These are phyloP conservation scores for Halcyon chelicuti DNA, from an alignment of 2,797 vertebrate genomes.

Conservation along the genomic window DNA sequence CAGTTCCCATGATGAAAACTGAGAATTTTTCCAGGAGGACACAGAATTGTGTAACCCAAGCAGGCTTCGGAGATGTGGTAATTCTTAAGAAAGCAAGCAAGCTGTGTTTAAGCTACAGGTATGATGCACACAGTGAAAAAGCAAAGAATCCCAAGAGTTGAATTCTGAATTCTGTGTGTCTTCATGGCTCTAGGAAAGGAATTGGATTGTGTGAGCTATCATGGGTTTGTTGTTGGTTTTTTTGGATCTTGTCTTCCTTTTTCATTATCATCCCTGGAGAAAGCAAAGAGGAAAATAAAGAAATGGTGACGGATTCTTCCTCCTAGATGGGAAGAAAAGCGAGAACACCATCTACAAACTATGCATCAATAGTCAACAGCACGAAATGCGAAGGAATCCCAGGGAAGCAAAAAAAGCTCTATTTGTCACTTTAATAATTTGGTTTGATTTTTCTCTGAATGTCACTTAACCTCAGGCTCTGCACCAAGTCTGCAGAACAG, in stretches of 20 bases:
- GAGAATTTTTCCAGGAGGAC: background rate
- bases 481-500: slow-evolving; percentile 36
- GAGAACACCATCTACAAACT: background rate
- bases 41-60: background rate
- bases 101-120: background rate
- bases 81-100: background rate
- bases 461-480: slow-evolving; percentile 52
- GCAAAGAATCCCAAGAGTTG: background rate
- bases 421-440: slow-evolving; percentile 41
- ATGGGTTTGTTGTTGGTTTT: background rate
- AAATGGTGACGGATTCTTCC: background rate
- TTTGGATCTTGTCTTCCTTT: background rate
- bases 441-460: slow-evolving; percentile 56
- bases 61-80: background rate
- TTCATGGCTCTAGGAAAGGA: background rate
- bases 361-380: background rate
- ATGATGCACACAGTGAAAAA: background rate
- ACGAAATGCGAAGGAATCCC: slow-evolving; percentile 7
- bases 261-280: slow-evolving; percentile 8
- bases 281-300: background rate
- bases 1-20: background rate
- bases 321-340: background rate
- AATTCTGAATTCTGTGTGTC: background rate
- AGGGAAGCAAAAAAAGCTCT: slow-evolving; percentile 25
- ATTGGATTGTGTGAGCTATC: background rate